Conservation (phyloP, 1,140 invertebrate species). For the Papilio polytes region DNA sequence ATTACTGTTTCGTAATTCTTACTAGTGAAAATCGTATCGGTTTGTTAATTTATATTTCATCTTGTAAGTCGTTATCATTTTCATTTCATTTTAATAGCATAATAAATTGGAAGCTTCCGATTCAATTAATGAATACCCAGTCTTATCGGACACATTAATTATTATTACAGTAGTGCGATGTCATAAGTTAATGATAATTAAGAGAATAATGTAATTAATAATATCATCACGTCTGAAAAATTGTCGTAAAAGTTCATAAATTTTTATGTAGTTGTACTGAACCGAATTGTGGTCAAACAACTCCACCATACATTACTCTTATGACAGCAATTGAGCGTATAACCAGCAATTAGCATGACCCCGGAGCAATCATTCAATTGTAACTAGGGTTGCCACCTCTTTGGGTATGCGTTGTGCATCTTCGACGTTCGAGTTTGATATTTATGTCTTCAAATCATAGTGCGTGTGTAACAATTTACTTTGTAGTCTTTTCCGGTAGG, state of each 20-base stretch:
- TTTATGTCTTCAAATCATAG: not conserved
- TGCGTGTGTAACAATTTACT: no score
- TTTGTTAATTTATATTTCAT: no score
- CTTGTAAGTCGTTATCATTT: not conserved
- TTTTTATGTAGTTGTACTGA: not conserved
- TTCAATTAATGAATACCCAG: not conserved
- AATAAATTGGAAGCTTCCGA: not conserved
- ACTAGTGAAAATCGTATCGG: no score
- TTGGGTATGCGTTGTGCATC: no score
- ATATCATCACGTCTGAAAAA: not conserved
- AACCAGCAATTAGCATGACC: conserved; percentile 62
- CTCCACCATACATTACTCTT: conserved; percentile 17
- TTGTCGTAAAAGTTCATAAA: not conserved
- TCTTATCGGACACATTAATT: not conserved
- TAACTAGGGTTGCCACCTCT: conserved; percentile 33
- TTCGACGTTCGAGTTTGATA: not conserved
- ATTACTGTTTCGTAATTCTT: not conserved
- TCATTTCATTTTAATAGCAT: not conserved
- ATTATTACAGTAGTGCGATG: not conserved
- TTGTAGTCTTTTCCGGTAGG: not conserved
- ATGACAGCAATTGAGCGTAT: conserved; percentile 41
- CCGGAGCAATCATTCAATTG: conserved; percentile 64
- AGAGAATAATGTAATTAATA: not conserved
- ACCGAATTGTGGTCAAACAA: conserved; percentile 15
- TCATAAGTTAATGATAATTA: not conserved